Conservation (phyloP, 1,140 invertebrate species). For the Acyrthosiphon pisum region DNA sequence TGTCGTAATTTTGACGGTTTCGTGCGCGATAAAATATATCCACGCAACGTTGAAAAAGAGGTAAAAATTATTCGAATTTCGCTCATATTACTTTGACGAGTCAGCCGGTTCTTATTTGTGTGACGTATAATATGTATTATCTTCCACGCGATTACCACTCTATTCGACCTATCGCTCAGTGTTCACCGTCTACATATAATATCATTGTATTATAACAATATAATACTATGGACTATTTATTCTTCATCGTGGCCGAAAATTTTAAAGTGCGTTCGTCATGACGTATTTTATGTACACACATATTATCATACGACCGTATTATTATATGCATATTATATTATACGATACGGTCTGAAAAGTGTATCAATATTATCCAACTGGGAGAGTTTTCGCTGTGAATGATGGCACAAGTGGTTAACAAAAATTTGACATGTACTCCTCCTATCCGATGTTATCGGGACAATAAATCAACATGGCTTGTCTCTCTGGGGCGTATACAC, state of each 20-base stretch:
- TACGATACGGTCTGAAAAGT: background rate
- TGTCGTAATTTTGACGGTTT: background rate
- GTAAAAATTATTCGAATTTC: background rate
- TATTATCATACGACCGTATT: background rate
- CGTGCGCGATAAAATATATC: background rate
- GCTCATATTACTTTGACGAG: background rate
- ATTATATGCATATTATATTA: no score
- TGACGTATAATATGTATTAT: background rate
- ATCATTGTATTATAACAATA: no score
- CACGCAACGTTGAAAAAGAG: background rate
- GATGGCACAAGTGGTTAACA: slow-evolving; percentile 6
- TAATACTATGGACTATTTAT: background rate
- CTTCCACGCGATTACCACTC: background rate
- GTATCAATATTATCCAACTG: background rate
- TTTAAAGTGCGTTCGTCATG: background rate
- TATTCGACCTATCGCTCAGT: background rate
- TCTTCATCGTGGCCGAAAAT: background rate
- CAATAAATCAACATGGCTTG: slow-evolving; percentile 49
- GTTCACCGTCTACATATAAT: background rate
- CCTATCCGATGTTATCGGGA: slow-evolving; percentile 47
- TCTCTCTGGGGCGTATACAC: background rate
- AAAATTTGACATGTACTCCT: slow-evolving; percentile 37
- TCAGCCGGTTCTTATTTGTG: background rate
- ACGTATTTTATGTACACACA: no score
- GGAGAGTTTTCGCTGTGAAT: background rate